A percentile compares a stretch with the other conserved stretches of the same genome.
These are phyloP conservation scores for Leucosticte australis DNA, from an alignment of 2,113 vertebrate genomes.

Conservation along the genomic window DNA sequence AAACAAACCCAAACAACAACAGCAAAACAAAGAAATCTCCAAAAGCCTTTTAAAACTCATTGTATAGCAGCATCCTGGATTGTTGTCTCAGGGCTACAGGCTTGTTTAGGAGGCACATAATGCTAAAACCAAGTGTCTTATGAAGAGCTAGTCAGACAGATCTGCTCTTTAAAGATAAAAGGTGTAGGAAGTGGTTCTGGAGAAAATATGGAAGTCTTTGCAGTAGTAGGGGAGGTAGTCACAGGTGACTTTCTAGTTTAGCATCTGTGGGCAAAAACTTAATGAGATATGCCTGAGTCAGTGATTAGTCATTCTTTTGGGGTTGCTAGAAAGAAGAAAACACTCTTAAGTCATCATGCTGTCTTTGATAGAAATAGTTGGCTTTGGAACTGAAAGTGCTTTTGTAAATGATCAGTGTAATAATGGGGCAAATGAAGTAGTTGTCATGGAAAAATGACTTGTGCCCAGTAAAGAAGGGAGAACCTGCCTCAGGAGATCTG, in stretches of 20 bases:
- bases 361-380: background rate
- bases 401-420: background rate
- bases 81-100: background rate
- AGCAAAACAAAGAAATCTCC: background rate
- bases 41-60: background rate
- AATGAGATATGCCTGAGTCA: background rate
- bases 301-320: constrained; percentile 34
- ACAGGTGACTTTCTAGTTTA: constrained; percentile 2
- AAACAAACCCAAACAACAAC: background rate
- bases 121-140: background rate
- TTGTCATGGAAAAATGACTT: background rate
- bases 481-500: background rate
- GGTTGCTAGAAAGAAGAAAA: constrained; percentile 31
- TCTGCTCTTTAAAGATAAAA: background rate
- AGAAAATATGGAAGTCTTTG: background rate
- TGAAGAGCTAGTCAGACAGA: background rate
- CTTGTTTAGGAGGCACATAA: background rate
- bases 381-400: background rate
- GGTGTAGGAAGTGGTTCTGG: constrained; percentile 2
- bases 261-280: background rate
- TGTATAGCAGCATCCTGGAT: background rate
- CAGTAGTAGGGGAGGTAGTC: background rate
- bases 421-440: background rate
- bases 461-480: background rate
- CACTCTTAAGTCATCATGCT: background rate